phyloP scores from a whole-genome alignment of 2,113 vertebrate genomes.

The Campylomormyrus tamandua region DNA sequence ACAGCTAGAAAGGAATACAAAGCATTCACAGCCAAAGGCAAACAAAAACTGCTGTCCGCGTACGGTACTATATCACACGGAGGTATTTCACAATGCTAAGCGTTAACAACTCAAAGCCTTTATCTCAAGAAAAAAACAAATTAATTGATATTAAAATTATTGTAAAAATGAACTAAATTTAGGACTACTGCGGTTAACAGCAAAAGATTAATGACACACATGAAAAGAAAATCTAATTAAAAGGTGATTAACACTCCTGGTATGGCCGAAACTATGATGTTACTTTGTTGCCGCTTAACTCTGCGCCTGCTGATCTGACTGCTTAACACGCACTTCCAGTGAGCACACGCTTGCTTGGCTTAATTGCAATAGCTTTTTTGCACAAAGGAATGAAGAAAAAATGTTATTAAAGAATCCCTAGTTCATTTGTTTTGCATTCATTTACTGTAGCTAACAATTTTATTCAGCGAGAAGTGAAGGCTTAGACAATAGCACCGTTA shows the following conservation, averaged over 20 bases:
- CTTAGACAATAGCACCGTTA: not conserved
- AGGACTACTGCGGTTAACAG: not conserved
- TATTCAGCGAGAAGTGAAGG: not conserved
- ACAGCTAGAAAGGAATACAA: not conserved
- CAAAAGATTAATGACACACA: constrained; percentile 52
- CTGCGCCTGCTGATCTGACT: not conserved
- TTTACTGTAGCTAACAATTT: not conserved
- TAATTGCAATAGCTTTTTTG: not conserved
- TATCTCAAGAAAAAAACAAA: not conserved
- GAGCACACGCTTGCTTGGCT: not conserved
- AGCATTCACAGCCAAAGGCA: not conserved
- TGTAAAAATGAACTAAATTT: not conserved
- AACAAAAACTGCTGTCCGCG: not conserved
- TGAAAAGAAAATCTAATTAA: constrained; percentile 48
- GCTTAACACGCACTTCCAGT: not conserved
- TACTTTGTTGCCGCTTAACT: not conserved
- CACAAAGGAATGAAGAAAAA: not conserved
- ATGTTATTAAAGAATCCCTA: not conserved
- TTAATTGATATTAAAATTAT: not conserved
- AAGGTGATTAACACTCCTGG: constrained; percentile 49
- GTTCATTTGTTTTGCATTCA: not conserved
- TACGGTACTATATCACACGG: not conserved
- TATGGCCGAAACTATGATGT: constrained; percentile 12
- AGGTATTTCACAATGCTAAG: not conserved
- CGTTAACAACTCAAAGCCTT: no score